Percentiles rank a stretch among this genome's conserved stretches.
Evolutionary conservation across 1,140 invertebrate genomes (phyloP).

Genomic region (Neuroterus valhalla): DNA sequence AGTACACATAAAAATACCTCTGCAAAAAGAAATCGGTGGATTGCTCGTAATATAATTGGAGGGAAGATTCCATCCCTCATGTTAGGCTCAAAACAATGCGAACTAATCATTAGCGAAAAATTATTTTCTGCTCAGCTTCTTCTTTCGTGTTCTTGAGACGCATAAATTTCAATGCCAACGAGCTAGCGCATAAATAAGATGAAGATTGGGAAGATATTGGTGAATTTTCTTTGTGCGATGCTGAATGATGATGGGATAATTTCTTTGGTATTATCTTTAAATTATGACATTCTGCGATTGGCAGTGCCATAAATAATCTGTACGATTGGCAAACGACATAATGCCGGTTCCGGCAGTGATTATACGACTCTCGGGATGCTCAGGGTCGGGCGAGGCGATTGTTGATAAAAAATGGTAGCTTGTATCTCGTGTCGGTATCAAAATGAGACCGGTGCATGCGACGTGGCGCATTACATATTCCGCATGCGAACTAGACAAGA

Average conservation of each 20-base stretch:
- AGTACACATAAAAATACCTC: too few relatives aligned
- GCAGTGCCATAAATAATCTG: slow-evolving; percentile 21
- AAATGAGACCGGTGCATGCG: slow-evolving; percentile 62
- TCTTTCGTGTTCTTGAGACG: slow-evolving; percentile 14
- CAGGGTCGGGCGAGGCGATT: slow-evolving; percentile 54
- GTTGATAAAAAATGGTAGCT: slow-evolving; percentile 61
- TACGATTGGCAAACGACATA: slow-evolving; percentile 21
- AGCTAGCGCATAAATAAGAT: not conserved
- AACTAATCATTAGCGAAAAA: slow-evolving; percentile 19
- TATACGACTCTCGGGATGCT: slow-evolving; percentile 49
- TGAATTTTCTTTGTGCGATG: slow-evolving; percentile 23
- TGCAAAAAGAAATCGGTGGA: too few relatives aligned
- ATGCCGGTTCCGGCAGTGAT: slow-evolving; percentile 25
- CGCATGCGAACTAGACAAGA: slow-evolving; percentile 42
- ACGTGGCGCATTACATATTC: slow-evolving; percentile 61
- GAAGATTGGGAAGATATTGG: slow-evolving; percentile 17
- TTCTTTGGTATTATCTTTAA: slow-evolving; percentile 24
- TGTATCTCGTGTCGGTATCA: slow-evolving; percentile 54
- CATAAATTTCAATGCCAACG: slow-evolving; percentile 6
- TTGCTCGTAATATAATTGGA: too few relatives aligned
- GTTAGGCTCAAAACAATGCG: not conserved
- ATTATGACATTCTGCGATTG: slow-evolving; percentile 22
- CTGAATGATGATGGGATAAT: slow-evolving; percentile 6
- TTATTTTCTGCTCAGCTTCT: slow-evolving; percentile 7
- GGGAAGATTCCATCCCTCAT: too few relatives aligned